Evolutionary conservation across 2,113 vertebrate genomes (phyloP).

Genomic region (Loxodonta africana): DNA sequence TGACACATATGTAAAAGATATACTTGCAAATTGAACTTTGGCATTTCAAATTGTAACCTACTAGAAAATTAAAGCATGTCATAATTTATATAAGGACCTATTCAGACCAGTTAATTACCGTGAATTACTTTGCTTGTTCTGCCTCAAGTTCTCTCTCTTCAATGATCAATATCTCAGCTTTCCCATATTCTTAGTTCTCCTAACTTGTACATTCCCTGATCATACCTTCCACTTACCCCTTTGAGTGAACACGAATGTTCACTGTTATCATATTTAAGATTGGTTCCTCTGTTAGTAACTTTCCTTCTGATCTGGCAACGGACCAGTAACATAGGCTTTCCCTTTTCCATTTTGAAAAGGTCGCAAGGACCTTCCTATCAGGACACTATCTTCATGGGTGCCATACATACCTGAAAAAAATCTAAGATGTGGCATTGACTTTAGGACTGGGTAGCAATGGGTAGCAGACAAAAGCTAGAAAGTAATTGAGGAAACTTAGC

Average conservation of each 20-base stretch:
- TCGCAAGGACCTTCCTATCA: background rate
- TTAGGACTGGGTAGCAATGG: background rate
- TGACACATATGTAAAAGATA: background rate
- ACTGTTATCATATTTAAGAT: background rate
- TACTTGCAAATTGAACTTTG: background rate
- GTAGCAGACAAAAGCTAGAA: background rate
- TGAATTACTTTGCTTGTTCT: slow-evolving; percentile 3
- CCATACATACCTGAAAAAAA: background rate
- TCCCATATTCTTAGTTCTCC: background rate
- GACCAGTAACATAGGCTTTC: background rate
- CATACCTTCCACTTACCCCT: background rate
- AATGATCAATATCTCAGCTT: background rate
- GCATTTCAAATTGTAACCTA: slow-evolving; percentile 11
- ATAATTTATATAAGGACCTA: background rate
- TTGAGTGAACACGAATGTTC: background rate
- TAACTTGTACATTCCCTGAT: background rate
- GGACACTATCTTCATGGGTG: background rate
- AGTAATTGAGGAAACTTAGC: background rate
- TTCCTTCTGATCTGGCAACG: background rate
- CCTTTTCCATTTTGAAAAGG: background rate
- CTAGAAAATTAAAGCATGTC: slow-evolving; percentile 7
- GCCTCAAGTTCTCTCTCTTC: background rate
- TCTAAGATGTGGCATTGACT: background rate
- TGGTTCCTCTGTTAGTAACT: background rate
- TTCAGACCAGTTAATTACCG: background rate